Conservation (phyloP, 2,113 vertebrate species). For the Chiloscyllium plagiosum region DNA sequence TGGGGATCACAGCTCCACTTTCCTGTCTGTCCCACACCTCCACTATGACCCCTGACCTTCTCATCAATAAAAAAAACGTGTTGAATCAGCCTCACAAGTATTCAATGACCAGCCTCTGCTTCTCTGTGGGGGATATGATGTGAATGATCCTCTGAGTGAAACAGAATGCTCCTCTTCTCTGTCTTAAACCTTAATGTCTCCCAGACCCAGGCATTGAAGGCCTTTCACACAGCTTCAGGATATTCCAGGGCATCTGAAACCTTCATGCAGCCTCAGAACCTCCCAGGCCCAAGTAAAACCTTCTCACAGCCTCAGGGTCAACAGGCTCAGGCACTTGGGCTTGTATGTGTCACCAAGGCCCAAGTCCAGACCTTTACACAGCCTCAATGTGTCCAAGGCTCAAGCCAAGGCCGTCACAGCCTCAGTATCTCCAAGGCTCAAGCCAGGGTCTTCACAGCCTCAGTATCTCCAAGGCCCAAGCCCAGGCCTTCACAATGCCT, state of each 20-base stretch:
- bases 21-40: too few relatives aligned
- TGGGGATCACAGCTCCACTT: too few relatives aligned
- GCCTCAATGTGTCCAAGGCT: neutral
- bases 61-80: too few relatives aligned
- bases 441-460: neutral
- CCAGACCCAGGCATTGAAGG: too few relatives aligned
- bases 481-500: neutral
- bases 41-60: too few relatives aligned
- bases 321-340: neutral
- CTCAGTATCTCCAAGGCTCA: neutral
- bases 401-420: neutral
- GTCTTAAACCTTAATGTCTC: neutral
- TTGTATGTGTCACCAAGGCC: neutral
- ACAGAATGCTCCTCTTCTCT: too few relatives aligned
- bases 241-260: too few relatives aligned
- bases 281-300: neutral
- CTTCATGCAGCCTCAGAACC: neutral
- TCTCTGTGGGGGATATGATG: too few relatives aligned
- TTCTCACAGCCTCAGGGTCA: neutral
- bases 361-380: neutral
- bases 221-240: neutral
- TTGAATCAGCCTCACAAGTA: too few relatives aligned
- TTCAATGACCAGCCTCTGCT: too few relatives aligned
- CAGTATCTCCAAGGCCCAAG: neutral
- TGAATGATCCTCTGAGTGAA: too few relatives aligned